Evolutionary conservation across 2,888 invertebrate species (phyloP).

Genomic region (Argyresthia goedartella): DNA sequence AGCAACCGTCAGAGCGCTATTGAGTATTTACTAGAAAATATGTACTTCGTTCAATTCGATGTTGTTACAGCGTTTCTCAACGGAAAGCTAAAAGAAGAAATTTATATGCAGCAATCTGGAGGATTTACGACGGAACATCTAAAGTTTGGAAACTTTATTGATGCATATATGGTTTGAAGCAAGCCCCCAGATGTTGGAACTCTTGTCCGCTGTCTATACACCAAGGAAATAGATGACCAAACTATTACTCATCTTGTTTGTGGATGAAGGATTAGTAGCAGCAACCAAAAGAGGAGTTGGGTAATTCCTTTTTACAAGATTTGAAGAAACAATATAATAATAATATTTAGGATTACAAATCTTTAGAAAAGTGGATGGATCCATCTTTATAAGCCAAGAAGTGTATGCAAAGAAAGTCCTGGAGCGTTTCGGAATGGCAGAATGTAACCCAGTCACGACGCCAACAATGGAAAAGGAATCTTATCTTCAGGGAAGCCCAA

Average conservation of each 20-base stretch:
- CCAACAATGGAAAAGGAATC: constrained; percentile 5
- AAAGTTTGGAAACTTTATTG: constrained; percentile 1
- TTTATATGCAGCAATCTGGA: no score
- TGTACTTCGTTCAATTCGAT: no score
- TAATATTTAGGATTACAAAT: constrained; percentile 5
- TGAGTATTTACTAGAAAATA: no score
- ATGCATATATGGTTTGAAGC: constrained; percentile 3
- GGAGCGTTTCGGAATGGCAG: constrained; percentile 1
- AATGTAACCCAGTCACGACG: constrained; percentile 6
- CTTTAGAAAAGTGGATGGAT: neutral
- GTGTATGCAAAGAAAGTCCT: constrained; percentile 1
- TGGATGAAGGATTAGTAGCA: constrained; percentile 6
- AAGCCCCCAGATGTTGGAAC: constrained; percentile 4
- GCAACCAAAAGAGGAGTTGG: constrained; percentile 1
- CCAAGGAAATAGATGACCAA: neutral
- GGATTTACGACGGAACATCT: constrained; percentile 3
- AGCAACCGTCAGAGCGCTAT: no score
- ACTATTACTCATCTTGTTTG: neutral
- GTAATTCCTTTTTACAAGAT: neutral
- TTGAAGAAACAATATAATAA: neutral
- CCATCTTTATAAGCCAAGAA: constrained; percentile 2
- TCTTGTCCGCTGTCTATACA: constrained; percentile 1
- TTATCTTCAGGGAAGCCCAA: no score
- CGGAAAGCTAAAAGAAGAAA: no score
- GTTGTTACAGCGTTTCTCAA: no score